Percentiles rank a stretch among this genome's conserved stretches.
These are phyloP conservation scores for Chaetodon trifascialis DNA, from an alignment of 2,113 vertebrate species.

Conservation along the genomic window DNA sequence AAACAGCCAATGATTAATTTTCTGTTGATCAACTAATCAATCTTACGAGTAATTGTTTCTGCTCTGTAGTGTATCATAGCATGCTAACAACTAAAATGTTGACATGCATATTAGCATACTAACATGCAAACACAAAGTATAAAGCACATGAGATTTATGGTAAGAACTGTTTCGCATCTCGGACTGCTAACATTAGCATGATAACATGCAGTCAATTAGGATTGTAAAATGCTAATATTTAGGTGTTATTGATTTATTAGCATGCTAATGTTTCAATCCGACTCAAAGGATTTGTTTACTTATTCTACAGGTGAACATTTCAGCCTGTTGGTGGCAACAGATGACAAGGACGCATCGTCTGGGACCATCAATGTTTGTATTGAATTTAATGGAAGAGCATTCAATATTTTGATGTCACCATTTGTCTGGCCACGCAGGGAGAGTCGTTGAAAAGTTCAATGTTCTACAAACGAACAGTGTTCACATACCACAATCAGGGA, in stretches of 20 bases:
- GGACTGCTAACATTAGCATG: neutral
- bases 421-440: neutral
- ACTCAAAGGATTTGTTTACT: neutral
- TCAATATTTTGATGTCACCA: neutral
- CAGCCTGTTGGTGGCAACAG: neutral
- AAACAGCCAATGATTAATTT: neutral
- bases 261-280: neutral
- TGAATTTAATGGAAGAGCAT: neutral
- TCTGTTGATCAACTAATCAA: neutral
- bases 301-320: neutral
- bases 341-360: neutral
- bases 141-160: neutral
- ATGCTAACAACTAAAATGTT: neutral
- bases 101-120: neutral
- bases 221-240: too few species aligned
- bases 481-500: conserved; percentile 90
- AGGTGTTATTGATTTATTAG: neutral
- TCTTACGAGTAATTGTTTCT: neutral
- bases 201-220: neutral
- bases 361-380: neutral
- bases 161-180: neutral
- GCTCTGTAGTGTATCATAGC: neutral
- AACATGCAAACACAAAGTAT: neutral
- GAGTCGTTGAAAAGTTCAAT: neutral
- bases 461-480: neutral